Evolutionary conservation across 2,888 invertebrate species (phyloP).

Genomic region (Alcis repandata): DNA sequence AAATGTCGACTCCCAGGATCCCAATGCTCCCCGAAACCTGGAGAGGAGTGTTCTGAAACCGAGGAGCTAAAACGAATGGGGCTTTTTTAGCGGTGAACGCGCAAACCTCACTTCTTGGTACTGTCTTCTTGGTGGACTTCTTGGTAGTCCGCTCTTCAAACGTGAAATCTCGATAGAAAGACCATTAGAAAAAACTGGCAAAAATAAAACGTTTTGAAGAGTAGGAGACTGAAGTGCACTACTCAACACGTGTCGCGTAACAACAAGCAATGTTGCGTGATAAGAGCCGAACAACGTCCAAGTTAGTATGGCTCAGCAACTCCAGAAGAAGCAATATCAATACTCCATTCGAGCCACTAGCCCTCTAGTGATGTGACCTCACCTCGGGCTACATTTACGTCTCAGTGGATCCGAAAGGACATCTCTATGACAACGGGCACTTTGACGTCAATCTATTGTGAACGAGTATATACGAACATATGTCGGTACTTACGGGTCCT

Average conservation of each 20-base stretch:
- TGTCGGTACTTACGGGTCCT: too few relatives aligned
- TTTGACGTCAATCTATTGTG: slow-evolving; percentile 47
- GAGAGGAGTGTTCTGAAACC: too few relatives aligned
- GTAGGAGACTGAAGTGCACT: background rate
- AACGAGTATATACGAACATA: background rate
- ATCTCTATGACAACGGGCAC: slow-evolving; percentile 48
- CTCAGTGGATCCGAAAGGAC: slow-evolving; percentile 44
- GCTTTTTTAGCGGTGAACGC: too few relatives aligned
- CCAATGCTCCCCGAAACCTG: too few relatives aligned
- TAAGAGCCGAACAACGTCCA: slow-evolving; percentile 1
- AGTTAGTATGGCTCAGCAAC: slow-evolving; percentile 16
- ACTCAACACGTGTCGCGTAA: background rate
- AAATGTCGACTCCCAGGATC: too few relatives aligned
- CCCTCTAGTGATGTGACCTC: slow-evolving; percentile 30
- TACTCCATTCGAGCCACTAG: slow-evolving; percentile 13
- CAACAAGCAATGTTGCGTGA: slow-evolving; percentile 18
- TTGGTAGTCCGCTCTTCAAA: too few relatives aligned
- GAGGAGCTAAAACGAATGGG: too few relatives aligned
- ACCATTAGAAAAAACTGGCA: background rate
- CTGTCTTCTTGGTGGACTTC: too few relatives aligned
- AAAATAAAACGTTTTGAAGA: background rate
- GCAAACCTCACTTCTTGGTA: too few relatives aligned
- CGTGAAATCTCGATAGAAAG: too few relatives aligned
- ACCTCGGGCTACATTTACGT: slow-evolving; percentile 49
- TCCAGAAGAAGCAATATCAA: slow-evolving; percentile 25